Percentiles rank a stretch among this genome's conserved stretches.
phyloP scores from a whole-genome alignment of 2,888 invertebrate species.

The Pandemis heparana region DNA sequence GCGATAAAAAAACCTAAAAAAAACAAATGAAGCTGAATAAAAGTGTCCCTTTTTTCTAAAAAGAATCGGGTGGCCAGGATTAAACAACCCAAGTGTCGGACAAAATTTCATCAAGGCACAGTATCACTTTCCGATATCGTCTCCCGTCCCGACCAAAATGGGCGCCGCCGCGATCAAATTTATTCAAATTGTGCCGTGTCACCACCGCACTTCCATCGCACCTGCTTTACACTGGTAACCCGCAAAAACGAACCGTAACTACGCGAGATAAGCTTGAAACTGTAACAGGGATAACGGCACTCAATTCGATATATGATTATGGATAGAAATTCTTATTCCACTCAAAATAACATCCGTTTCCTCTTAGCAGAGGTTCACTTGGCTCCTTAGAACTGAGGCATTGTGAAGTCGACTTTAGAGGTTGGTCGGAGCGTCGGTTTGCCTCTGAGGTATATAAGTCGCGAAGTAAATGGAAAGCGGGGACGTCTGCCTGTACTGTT shows the following conservation, averaged over 20 bases:
- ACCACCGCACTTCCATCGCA: constrained; percentile 70
- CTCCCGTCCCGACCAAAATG: constrained; percentile 62
- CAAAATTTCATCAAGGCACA: constrained; percentile 43
- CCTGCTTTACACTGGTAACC: constrained; percentile 61
- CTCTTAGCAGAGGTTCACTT: constrained; percentile 78
- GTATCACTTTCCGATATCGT: constrained; percentile 78
- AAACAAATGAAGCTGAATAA: constrained; percentile 6
- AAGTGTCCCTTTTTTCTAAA: not conserved
- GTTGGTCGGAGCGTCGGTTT: constrained; percentile 42
- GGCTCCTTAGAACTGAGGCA: constrained; percentile 42
- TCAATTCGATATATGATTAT: constrained; percentile 74
- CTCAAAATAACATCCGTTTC: constrained; percentile 82
- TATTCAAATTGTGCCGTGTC: constrained; percentile 83
- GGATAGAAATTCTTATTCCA: constrained; percentile 82
- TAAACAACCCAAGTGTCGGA: constrained; percentile 36
- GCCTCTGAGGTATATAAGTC: constrained; percentile 50
- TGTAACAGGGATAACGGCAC: constrained; percentile 44
- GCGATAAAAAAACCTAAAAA: not conserved
- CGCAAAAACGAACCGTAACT: constrained; percentile 45
- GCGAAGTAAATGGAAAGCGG: constrained; percentile 55
- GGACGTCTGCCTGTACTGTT: constrained; percentile 59
- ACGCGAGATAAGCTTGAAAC: constrained; percentile 52
- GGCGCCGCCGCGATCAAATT: constrained; percentile 74
- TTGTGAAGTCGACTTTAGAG: constrained; percentile 47
- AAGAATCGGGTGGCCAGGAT: constrained; percentile 31